Conservation (phyloP, 2,888 invertebrate species). For the Onchidella celtica region DNA sequence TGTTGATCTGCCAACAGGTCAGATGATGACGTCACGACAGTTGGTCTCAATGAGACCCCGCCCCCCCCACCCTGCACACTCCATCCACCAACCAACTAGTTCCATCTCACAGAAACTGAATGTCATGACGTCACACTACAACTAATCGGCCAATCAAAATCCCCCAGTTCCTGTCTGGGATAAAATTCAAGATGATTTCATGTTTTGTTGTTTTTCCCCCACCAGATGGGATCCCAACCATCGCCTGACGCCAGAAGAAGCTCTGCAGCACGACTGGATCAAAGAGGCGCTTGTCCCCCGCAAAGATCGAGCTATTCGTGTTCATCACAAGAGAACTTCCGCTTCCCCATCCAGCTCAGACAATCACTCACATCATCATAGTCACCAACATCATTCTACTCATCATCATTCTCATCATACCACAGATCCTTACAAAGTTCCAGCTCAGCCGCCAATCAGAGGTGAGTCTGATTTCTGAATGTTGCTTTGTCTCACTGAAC, state of each 20-base stretch:
- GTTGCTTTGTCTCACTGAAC: no score
- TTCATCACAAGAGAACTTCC: conserved; percentile 55
- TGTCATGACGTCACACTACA: no score
- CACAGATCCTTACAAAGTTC: conserved; percentile 72
- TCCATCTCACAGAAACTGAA: no score
- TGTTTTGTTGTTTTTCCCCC: no score
- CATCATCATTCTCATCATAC: conserved; percentile 55
- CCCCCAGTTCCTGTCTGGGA: no score
- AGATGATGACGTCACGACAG: no score
- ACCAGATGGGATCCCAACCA: conserved; percentile 96
- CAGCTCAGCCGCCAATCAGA: conserved; percentile 70
- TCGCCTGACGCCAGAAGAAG: conserved; percentile 94
- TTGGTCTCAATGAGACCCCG: no score
- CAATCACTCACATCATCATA: conserved; percentile 40
- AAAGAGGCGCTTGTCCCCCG: conserved; percentile 74
- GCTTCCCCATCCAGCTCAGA: conserved; percentile 52
- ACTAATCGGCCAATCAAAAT: no score
- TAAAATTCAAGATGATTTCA: no score
- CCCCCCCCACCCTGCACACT: no score
- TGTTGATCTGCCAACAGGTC: no score
- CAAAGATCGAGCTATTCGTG: conserved; percentile 57
- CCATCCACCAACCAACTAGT: no score
- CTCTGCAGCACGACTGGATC: conserved; percentile 93
- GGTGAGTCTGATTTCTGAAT: conserved; percentile 57
- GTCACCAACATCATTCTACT: conserved; percentile 21